These are phyloP conservation scores for Drosophila anomalipes DNA, from an alignment of 2,888 invertebrate species.

Conservation along the genomic window DNA sequence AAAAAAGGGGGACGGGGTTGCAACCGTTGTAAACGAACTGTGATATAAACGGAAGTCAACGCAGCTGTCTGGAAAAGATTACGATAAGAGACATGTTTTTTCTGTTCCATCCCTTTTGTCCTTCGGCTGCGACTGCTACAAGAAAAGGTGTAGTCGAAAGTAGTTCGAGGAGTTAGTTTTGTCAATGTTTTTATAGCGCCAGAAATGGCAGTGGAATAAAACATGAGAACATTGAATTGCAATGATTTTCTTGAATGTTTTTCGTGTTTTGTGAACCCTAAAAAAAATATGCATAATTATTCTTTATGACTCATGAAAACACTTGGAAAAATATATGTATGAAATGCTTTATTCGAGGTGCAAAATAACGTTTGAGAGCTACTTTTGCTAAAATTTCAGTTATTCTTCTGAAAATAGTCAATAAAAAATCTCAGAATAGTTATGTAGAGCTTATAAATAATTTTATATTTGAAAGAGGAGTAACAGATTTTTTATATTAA, in stretches of 20 bases:
- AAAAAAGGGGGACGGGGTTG: neutral
- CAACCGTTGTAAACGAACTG: constrained; percentile 31
- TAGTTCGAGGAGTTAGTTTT: constrained; percentile 39
- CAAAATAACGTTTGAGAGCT: neutral
- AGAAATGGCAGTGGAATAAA: constrained; percentile 32
- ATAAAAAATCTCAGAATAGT: neutral
- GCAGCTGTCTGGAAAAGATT: constrained; percentile 80
- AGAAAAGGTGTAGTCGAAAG: constrained; percentile 21
- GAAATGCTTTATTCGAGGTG: neutral
- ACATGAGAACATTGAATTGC: constrained; percentile 31
- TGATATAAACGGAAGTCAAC: constrained; percentile 70
- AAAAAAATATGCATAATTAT: constrained; percentile 11
- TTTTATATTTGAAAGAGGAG: neutral
- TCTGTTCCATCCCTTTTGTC: constrained; percentile 25
- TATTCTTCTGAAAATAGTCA: neutral
- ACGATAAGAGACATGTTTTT: constrained; percentile 70
- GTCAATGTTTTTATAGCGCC: constrained; percentile 22
- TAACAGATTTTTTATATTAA: neutral
- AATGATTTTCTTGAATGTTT: constrained; percentile 13
- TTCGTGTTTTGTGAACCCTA: neutral
- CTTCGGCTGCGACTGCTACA: constrained; percentile 8
- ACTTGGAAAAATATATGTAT: neutral
- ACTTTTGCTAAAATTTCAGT: neutral
- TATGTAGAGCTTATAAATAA: neutral
- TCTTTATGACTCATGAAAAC: neutral